Base-by-base conservation (phyloP, 1,140 invertebrate species). In the Apis laboriosa region DNA sequence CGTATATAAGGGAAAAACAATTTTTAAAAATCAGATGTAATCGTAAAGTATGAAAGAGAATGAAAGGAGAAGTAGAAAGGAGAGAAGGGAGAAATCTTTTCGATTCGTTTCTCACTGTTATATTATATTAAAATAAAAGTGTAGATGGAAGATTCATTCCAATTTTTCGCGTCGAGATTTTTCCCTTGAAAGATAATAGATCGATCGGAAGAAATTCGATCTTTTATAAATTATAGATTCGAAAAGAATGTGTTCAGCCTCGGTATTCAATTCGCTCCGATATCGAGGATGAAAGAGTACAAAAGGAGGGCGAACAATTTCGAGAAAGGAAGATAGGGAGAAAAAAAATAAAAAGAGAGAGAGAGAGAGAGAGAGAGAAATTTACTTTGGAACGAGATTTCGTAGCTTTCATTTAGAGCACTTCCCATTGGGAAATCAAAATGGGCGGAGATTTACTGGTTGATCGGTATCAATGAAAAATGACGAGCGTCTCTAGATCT, bases 401-500 rank as follows among this genome's bases (percentile, higher is more conserved):
- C 17, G 13, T 60, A 51, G 55, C 34, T 81, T 76, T 60, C 77
- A 80, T 24, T 73, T 75, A 68, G 73, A 81, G n/a, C 24, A 51
- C 19, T 75, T 56, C 24, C 78, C 80, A 67, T 55, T 77, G 80
- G 80, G 80, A 77, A 81, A 81, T 81, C 73, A 76, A 66, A 77
- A 60, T 51, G 63, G 24, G 11, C 21, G 49, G 21, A 64, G 75
- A 78, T 71, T 70, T 71, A 63, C 56, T 49, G 66, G 13, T 56
- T 63, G 17, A 63, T 64, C 66, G 63, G n/a, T 78, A 71, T 83
- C 80, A n/a, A 9, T 19, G 80, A 49, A 61, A 83, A 83, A 71
- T 77, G 43, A 71, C 64, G 80, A 63, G 34, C 67, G 28, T 43
- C 58, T 71, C 58, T 71, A 70, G 74, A 83, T 83, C 66, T 71